These are phyloP conservation scores for Palythoa grandis DNA, from an alignment of 92 coral and sea anemone species.

Conservation along the genomic window DNA sequence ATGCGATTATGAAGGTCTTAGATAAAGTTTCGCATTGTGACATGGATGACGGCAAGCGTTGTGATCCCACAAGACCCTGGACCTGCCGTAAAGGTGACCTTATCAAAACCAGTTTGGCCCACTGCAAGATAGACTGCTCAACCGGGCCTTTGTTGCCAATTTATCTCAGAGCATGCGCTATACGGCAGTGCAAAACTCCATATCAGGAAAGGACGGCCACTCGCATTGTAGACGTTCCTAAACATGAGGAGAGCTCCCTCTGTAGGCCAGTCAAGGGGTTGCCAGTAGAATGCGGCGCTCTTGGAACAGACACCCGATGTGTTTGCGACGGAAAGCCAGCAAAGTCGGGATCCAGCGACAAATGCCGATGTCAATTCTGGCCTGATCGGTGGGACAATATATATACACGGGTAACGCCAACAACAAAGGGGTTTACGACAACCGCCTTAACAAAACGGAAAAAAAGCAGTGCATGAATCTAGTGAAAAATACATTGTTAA, in stretches of 20 bases:
- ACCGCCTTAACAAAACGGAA: neutral
- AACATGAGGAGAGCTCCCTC: constrained; percentile 79
- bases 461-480: constrained; percentile 1
- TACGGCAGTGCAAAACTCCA: constrained; percentile 91
- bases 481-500: neutral
- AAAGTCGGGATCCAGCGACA: constrained; percentile 74
- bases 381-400: constrained; percentile 72
- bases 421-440: neutral
- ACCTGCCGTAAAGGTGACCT: constrained; percentile 96
- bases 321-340: constrained; percentile 95
- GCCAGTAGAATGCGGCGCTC: constrained; percentile 81
- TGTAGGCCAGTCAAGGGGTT: constrained; percentile 80
- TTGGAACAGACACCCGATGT: constrained; percentile 91
- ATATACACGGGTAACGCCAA: constrained; percentile 20
- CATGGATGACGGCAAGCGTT: constrained; percentile 83
- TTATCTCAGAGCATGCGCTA: constrained; percentile 94
- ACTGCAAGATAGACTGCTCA: constrained; percentile 88
- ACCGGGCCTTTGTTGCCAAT: constrained; percentile 95
- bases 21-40: constrained; percentile 72
- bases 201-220: constrained; percentile 61
- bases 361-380: constrained; percentile 98
- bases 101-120: constrained; percentile 82
- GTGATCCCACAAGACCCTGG: constrained; percentile 83
- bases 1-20: constrained; percentile 61
- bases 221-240: constrained; percentile 89